phyloP scores from a whole-genome alignment of 1,140 invertebrate genomes.

The Sycobia sp. region DNA sequence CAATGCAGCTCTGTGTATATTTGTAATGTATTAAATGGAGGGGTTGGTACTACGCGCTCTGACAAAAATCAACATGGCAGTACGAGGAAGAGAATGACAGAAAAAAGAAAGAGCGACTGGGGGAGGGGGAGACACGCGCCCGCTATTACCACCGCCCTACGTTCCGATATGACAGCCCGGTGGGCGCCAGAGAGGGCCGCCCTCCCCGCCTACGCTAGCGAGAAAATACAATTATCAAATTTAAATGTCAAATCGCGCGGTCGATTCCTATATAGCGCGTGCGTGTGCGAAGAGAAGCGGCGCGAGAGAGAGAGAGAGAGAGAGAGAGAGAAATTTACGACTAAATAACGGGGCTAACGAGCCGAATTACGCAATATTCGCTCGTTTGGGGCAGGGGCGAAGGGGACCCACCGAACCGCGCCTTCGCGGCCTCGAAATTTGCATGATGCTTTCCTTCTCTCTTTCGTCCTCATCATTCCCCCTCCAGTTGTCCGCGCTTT shows the following conservation, averaged over 20 bases:
- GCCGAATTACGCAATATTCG: slow-evolving; percentile 27
- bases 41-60: no score
- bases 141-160: no score
- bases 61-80: slow-evolving; percentile 24
- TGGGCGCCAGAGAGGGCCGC: neutral
- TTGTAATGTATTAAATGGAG: no score
- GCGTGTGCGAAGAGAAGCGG: neutral
- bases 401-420: neutral
- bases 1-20: no score
- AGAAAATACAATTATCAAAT: slow-evolving; percentile 28
- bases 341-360: slow-evolving; percentile 32
- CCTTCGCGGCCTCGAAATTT: slow-evolving; percentile 9
- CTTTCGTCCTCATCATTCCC: no score
- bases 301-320: no score
- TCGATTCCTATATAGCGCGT: neutral
- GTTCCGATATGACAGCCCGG: neutral
- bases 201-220: neutral
- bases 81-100: neutral
- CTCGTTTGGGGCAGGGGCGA: neutral
- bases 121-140: no score
- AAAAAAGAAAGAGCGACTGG: neutral
- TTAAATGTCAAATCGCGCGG: slow-evolving; percentile 34
- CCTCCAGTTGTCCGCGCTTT: no score
- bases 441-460: slow-evolving; percentile 19
- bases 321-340: neutral